A percentile compares a stretch with the other conserved stretches of the same genome.
Conservation (phyloP, 2,113 vertebrate species). For the Odobenus rosmarus region DNA sequence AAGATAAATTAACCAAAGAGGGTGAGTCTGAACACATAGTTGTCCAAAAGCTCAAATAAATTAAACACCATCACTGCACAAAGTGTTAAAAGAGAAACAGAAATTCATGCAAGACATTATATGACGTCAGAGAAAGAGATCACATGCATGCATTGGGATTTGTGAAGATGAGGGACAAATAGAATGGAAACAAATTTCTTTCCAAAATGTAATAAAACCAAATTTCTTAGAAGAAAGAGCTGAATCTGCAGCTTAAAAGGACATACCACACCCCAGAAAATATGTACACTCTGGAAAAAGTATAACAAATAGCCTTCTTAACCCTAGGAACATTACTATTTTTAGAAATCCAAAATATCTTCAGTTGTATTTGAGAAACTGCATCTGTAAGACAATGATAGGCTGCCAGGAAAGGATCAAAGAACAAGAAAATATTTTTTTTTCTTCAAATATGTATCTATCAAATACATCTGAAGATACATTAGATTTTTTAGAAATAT, state of each 20-base stretch:
- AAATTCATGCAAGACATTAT: not conserved
- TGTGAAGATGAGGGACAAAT: not conserved
- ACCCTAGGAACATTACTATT: not conserved
- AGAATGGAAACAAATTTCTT: not conserved
- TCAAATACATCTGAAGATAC: not conserved
- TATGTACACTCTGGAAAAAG: not conserved
- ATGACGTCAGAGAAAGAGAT: not conserved
- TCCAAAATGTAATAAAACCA: not conserved
- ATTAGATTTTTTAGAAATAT: not conserved
- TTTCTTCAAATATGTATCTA: not conserved
- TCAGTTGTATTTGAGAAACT: not conserved
- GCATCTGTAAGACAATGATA: not conserved
- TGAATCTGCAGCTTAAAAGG: not conserved
- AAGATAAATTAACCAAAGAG: not conserved
- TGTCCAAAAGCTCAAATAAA: not conserved
- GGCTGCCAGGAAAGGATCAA: not conserved
- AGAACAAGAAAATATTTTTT: not conserved
- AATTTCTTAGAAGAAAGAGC: not conserved
- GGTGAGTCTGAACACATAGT: not conserved
- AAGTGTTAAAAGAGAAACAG: not conserved
- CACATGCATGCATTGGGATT: not conserved
- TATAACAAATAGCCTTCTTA: no score
- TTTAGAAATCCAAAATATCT: not conserved
- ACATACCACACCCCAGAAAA: not conserved
- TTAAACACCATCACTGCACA: not conserved